Percentiles rank a stretch among this genome's conserved stretches.
These are phyloP conservation scores for Bicyclus anynana DNA, from an alignment of 1,140 invertebrate genomes.

Conservation along the genomic window DNA sequence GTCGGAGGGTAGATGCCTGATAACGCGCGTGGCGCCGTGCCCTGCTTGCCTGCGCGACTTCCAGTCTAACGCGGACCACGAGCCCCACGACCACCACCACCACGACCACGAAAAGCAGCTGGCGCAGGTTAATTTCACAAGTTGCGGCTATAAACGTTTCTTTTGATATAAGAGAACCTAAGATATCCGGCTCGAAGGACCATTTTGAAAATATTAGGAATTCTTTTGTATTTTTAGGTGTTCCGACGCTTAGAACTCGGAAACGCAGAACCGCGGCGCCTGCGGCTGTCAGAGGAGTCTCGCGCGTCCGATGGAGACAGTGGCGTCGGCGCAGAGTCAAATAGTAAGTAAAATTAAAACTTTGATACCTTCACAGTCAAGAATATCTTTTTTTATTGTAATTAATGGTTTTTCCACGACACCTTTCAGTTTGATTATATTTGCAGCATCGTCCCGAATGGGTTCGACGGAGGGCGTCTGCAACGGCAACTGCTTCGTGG, in stretches of 20 bases:
- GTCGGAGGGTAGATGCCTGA: conserved; percentile 95
- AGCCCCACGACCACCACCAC: conserved; percentile 10
- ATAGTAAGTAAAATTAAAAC: conserved; percentile 34
- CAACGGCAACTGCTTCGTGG: conserved; percentile 21
- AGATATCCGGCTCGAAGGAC: neutral
- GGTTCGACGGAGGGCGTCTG: conserved; percentile 86
- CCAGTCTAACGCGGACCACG: conserved; percentile 5
- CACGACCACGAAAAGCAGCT: conserved; percentile 29
- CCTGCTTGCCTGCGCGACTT: conserved; percentile 84
- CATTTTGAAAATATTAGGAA: neutral
- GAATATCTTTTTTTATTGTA: neutral
- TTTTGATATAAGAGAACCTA: too few relatives aligned
- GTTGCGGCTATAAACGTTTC: too few relatives aligned
- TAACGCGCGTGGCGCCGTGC: conserved; percentile 96
- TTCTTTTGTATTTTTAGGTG: conserved; percentile 30
- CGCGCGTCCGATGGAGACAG: conserved; percentile 87
- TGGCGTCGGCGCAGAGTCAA: conserved; percentile 85
- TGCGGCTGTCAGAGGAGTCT: conserved; percentile 83
- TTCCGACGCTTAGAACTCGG: conserved; percentile 44
- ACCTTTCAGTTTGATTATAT: too few relatives aligned
- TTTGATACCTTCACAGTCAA: neutral
- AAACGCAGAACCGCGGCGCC: conserved; percentile 36
- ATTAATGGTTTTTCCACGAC: too few relatives aligned
- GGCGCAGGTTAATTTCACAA: conserved; percentile 39
- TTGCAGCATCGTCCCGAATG: conserved; percentile 85